Evolutionary conservation across 2,797 vertebrate genomes (phyloP).

Genomic region (Menidia menidia): DNA sequence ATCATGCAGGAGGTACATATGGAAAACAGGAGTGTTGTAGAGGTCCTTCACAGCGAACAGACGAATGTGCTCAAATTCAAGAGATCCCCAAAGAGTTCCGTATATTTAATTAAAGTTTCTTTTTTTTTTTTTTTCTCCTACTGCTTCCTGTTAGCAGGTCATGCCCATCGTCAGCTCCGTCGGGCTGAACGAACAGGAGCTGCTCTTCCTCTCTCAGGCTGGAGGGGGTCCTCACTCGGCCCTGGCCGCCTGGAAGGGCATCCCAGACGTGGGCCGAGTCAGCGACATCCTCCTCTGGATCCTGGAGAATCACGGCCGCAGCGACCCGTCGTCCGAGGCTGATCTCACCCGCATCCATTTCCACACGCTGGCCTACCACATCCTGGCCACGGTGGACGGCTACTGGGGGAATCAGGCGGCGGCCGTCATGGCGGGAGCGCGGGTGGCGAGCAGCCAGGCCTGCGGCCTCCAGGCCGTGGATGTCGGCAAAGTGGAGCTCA

Average conservation of each 20-base stretch:
- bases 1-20: constrained; percentile 93
- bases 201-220: constrained; percentile 94
- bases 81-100: not conserved
- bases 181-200: constrained; percentile 97
- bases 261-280: constrained; percentile 91
- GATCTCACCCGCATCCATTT: constrained; percentile 95
- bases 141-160: constrained; percentile 92
- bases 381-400: constrained; percentile 92
- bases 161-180: constrained; percentile 93
- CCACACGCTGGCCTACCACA: constrained; percentile 95
- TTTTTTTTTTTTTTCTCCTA: constrained; percentile 9
- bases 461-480: constrained; percentile 88
- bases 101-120: constrained; percentile 38
- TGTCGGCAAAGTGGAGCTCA: constrained; percentile 84
- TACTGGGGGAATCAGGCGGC: constrained; percentile 94
- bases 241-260: constrained; percentile 85
- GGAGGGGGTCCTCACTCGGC: constrained; percentile 89
- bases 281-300: constrained; percentile 97
- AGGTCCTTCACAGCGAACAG: constrained; percentile 7
- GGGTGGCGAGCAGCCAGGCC: constrained; percentile 91
- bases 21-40: not conserved
- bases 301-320: constrained; percentile 87
- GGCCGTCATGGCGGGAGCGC: constrained; percentile 91
- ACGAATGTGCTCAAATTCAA: constrained; percentile 12
- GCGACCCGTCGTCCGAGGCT: constrained; percentile 72